A percentile compares a stretch with the other conserved stretches of the same genome.
These are phyloP conservation scores for Ferdinandea cuprea DNA, from an alignment of 2,888 invertebrate genomes.

Conservation along the genomic window DNA sequence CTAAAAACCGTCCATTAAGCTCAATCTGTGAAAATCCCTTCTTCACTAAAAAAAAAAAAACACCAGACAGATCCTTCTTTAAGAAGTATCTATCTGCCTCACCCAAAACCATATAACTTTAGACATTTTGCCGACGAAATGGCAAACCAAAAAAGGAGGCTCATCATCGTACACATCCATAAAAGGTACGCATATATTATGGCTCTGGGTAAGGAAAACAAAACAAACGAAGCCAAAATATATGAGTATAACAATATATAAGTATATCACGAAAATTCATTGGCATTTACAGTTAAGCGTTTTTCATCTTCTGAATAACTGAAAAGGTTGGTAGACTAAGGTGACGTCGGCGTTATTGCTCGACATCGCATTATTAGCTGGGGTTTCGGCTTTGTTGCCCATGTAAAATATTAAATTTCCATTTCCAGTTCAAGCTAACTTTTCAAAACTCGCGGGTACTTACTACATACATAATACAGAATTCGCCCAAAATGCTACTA, in stretches of 20 bases:
- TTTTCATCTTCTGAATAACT: conserved; percentile 17
- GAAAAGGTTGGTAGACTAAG: conserved; percentile 2
- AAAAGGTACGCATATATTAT: background rate
- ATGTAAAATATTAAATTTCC: background rate
- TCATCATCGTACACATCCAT: background rate
- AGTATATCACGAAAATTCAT: too few relatives aligned
- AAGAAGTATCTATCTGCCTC: too few relatives aligned
- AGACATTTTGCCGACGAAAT: background rate
- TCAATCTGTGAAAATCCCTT: too few relatives aligned
- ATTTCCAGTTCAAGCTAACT: background rate
- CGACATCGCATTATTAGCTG: background rate
- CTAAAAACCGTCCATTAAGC: too few relatives aligned
- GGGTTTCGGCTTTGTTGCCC: background rate
- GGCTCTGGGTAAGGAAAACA: background rate
- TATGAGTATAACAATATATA: too few relatives aligned
- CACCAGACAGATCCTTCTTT: too few relatives aligned
- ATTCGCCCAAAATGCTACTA: background rate
- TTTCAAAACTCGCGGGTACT: background rate
- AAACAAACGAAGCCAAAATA: background rate
- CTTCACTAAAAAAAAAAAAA: too few relatives aligned
- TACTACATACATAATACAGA: background rate
- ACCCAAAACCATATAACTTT: background rate
- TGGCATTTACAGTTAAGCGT: conserved; percentile 5
- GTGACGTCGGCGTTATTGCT: background rate
- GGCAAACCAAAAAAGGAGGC: background rate